phyloP scores from a whole-genome alignment of 64 coral and sea anemone genomes.

The Stichodactyla helianthus region DNA sequence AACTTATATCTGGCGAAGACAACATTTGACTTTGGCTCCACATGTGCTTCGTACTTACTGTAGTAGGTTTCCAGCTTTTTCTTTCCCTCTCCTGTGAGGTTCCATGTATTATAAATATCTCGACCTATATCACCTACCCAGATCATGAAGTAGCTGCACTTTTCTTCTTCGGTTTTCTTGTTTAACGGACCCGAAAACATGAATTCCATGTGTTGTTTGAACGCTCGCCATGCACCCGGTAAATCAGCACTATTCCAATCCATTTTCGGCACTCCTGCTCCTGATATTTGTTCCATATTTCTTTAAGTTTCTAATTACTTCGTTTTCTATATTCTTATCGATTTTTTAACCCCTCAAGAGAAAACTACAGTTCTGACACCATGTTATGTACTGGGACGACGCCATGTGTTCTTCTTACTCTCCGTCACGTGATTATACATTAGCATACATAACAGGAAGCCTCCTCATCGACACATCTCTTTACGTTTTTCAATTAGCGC shows the following conservation, averaged over 20 bases:
- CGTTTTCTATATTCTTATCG: background rate
- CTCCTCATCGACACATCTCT: background rate
- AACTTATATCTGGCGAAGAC: constrained; percentile 46
- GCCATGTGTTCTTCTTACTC: no score
- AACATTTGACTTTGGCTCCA: constrained; percentile 14
- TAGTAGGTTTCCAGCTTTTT: constrained; percentile 16
- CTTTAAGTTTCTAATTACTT: background rate
- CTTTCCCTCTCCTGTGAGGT: background rate
- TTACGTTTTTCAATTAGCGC: background rate
- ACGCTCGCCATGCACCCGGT: constrained; percentile 23
- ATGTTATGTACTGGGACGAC: no score
- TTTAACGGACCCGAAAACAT: constrained; percentile 37
- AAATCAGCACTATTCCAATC: constrained; percentile 33
- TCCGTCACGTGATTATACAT: no score
- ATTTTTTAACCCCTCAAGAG: background rate
- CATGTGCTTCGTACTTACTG: background rate
- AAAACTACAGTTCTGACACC: constrained; percentile 5
- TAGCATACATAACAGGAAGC: background rate
- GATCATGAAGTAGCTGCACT: constrained; percentile 43
- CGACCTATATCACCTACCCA: constrained; percentile 41
- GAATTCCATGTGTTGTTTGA: constrained; percentile 35
- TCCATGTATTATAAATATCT: constrained; percentile 45
- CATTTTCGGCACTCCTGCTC: constrained; percentile 15
- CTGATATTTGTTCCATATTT: background rate
- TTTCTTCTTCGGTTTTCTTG: background rate